Base-by-base conservation (phyloP, 2,113 vertebrate species). In the Macrotis lagotis region DNA sequence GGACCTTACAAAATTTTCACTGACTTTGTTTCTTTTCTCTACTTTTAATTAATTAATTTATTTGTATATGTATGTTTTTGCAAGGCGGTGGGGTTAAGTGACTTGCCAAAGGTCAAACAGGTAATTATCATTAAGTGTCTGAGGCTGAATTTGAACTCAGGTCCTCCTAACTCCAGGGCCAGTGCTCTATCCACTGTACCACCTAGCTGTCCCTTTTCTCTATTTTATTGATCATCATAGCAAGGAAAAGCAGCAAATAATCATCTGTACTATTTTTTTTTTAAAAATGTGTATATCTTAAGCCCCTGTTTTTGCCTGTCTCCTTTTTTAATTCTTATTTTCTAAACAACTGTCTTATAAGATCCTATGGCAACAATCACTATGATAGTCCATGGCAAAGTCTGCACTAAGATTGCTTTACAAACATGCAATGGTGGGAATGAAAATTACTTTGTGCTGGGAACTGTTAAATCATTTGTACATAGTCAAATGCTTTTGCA, bases 331-430 rank as follows among this genome's bases (percentile, higher is more conserved):
- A 49, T 4, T 51, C 26, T 26, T 25, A 92, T 51, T 89, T 89
- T 90, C 59, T 88, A 37, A 4, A 88, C 25, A 89, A 94, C 89
- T 96, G 90, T 48, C 88, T 31, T 51, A 50, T 83, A 66, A 37
- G 94, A 74, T 89, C 74, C 90, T 89, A 89, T 90, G 89, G 94
- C 94, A 95, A 96, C 96, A 89, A 66, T 49, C 48, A 48, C 88
- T 0, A 0, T 22, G 48, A 52, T 22, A 47, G 94, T 28, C 91
- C 0, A 4, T n/a, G 48, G 51, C 26, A 90, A 25, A 49, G 14
- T 83, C 52, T 0, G 10, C 10, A n/a, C 47, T 90, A 90, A 48
- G 25, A 49, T 37, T 16, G 50, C 2, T n/a, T 37, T 37, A 50
- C n/a, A 37, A 0, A 0, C 50, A n/a, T 24, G 50, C 50, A 1